Conservation (phyloP, 2,797 vertebrate species). For the Podarcis siculus region DNA sequence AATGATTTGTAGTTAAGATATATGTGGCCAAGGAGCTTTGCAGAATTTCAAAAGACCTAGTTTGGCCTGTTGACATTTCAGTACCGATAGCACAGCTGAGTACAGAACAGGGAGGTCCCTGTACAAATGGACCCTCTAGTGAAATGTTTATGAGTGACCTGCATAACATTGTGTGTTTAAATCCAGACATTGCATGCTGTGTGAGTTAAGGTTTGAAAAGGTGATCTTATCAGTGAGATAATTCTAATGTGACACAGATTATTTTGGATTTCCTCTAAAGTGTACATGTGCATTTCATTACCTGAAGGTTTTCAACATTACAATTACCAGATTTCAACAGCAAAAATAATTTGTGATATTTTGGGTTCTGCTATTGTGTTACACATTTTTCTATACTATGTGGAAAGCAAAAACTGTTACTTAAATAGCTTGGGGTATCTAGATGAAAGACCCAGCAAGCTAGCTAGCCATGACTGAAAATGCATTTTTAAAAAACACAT, state of each 20-base stretch:
- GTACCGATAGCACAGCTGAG: constrained; percentile 14
- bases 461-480: not conserved
- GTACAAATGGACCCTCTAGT: constrained; percentile 20
- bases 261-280: constrained; percentile 40
- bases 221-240: constrained; percentile 41
- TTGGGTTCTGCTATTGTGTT: not conserved
- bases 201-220: constrained; percentile 33
- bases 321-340: not conserved
- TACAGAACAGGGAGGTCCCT: constrained; percentile 29
- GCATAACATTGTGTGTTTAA: not conserved
- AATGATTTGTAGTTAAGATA: not conserved
- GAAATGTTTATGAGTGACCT: constrained; percentile 21
- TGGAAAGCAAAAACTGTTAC: not conserved
- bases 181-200: not conserved
- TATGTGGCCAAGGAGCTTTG: constrained; percentile 2
- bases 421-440: not conserved
- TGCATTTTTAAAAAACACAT: no score
- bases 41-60: constrained; percentile 33
- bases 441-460: not conserved
- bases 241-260: constrained; percentile 23
- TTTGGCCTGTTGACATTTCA: constrained; percentile 27
- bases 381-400: not conserved
- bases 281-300: not conserved
- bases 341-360: not conserved
- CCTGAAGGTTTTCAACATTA: constrained; percentile 24